These are phyloP conservation scores for Temnothorax nylanderi DNA, from an alignment of 1,140 invertebrate species.

Conservation along the genomic window DNA sequence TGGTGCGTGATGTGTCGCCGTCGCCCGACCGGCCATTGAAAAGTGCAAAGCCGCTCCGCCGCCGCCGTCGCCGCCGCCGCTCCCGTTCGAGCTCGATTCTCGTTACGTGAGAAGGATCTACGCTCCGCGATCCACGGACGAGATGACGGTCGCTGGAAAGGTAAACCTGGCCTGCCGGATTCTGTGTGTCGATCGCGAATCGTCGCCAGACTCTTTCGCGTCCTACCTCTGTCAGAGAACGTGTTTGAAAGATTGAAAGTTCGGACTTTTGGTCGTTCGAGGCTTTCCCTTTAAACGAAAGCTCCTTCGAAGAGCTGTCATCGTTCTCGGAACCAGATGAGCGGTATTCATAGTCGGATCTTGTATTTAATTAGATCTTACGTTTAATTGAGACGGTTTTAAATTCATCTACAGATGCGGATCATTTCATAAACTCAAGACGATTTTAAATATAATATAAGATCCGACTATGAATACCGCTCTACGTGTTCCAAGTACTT, in stretches of 20 bases:
- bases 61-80: background rate
- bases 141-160: slow-evolving; percentile 73
- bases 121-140: slow-evolving; percentile 60
- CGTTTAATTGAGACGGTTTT: too few species aligned
- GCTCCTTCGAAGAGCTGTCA: background rate
- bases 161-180: slow-evolving; percentile 48
- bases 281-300: background rate
- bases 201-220: background rate
- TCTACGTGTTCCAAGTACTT: background rate
- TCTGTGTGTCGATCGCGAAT: background rate
- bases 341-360: too few species aligned
- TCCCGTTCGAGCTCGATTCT: slow-evolving; percentile 45
- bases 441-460: too few species aligned
- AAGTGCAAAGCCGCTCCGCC: slow-evolving; percentile 12
- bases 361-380: too few species aligned
- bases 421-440: too few species aligned
- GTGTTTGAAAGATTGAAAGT: background rate
- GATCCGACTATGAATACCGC: too few species aligned
- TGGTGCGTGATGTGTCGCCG: slow-evolving; percentile 49
- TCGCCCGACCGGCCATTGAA: slow-evolving; percentile 38
- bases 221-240: background rate
- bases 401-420: too few species aligned
- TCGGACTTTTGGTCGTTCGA: background rate
- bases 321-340: background rate
- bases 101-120: slow-evolving; percentile 66